Conservation (phyloP, 1,140 invertebrate species). For the Magallana ariakensis region DNA sequence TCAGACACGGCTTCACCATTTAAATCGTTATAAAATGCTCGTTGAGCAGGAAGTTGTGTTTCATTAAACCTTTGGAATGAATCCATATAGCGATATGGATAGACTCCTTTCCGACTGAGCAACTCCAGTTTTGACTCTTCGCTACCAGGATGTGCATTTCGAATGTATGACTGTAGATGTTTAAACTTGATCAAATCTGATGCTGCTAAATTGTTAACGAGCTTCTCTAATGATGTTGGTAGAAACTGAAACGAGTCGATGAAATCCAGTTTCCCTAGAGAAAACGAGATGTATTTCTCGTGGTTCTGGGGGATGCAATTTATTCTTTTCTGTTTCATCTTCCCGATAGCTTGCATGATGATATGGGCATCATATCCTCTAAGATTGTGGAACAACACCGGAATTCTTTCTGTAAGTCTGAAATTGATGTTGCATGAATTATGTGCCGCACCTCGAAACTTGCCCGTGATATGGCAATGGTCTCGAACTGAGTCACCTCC, state of each 20-base stretch:
- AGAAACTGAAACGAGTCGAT: conserved; percentile 51
- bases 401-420: conserved; percentile 39
- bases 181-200: too few relatives aligned
- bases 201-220: not conserved
- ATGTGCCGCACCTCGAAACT: conserved; percentile 11
- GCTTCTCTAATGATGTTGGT: conserved; percentile 30
- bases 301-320: conserved; percentile 47
- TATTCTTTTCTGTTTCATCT: conserved; percentile 39
- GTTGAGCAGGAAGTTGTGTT: not conserved
- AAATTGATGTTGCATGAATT: conserved; percentile 45
- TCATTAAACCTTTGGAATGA: conserved; percentile 4
- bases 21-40: conserved; percentile 26
- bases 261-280: conserved; percentile 5
- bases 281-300: conserved; percentile 46
- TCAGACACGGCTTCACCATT: conserved; percentile 4
- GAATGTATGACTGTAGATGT: too few relatives aligned
- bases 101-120: conserved; percentile 37
- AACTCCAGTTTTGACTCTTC: not conserved
- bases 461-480: conserved; percentile 36
- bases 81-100: conserved; percentile 49
- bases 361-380: conserved; percentile 40
- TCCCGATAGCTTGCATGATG: conserved; percentile 47
- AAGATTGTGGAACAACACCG: conserved; percentile 41
- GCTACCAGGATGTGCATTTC: conserved; percentile 24
- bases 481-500: not conserved